Evolutionary conservation across 1,140 invertebrate genomes (phyloP).

Genomic region (Macrosteles quadrilineatus): DNA sequence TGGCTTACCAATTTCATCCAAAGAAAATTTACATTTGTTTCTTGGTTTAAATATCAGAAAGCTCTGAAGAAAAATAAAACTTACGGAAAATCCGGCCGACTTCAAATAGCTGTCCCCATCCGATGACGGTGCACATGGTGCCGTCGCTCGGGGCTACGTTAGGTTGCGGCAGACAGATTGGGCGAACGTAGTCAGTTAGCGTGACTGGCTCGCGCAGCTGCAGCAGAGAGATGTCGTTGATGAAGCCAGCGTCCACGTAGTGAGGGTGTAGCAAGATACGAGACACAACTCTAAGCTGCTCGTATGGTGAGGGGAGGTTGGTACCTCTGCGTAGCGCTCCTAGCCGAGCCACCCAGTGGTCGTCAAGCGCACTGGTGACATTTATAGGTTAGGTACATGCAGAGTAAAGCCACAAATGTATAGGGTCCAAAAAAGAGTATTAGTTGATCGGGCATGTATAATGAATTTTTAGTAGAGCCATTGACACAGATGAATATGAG

Average conservation of each 20-base stretch:
- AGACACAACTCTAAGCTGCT: conserved; percentile 62
- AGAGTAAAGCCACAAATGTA: too few relatives aligned
- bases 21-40: too few relatives aligned
- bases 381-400: conserved; percentile 32
- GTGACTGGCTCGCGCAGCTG: conserved; percentile 61
- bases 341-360: conserved; percentile 77
- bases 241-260: conserved; percentile 74
- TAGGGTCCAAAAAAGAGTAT: too few relatives aligned
- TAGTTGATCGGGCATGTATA: too few relatives aligned
- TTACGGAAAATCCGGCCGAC: conserved; percentile 79
- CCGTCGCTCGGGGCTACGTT: conserved; percentile 59
- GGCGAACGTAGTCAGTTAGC: conserved; percentile 74
- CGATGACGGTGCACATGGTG: conserved; percentile 72
- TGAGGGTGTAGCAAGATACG: conserved; percentile 72
- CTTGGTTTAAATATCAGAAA: too few relatives aligned
- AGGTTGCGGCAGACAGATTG: conserved; percentile 66
- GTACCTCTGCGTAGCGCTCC: conserved; percentile 71
- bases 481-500: too few relatives aligned
- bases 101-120: conserved; percentile 82
- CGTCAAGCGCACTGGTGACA: conserved; percentile 63
- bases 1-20: too few relatives aligned
- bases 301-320: conserved; percentile 72
- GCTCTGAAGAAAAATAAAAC: too few relatives aligned
- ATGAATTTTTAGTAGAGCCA: too few relatives aligned
- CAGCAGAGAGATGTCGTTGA: conserved; percentile 78